Base-by-base conservation (phyloP, 2,888 invertebrate species). In the Drosophila mettleri region DNA sequence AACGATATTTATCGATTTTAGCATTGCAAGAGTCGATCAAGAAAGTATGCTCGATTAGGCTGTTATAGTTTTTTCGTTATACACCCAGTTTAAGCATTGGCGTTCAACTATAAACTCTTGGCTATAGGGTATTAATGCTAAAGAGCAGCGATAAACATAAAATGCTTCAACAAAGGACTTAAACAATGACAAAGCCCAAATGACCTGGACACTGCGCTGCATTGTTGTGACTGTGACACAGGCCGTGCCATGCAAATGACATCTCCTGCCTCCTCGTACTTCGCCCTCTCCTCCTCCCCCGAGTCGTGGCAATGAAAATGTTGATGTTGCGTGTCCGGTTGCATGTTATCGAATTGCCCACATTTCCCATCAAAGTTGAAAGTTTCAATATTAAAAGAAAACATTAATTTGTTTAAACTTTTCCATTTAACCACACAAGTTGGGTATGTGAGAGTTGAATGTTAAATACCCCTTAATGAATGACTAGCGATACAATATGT, bases 131-230 rank as follows among this genome's bases (percentile, higher is more conserved):
- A 39, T 39, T 39, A 20, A 39, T 31, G 12, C 31, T 18, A 14
- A 53, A 20, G 38, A 39, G 20, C 39, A 10, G 22, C 29, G 20
- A 41, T 41, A 60, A 53, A 36, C 33, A 54, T 7, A n/a, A 39
- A 43, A 39, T 53, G 24, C 51, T 31, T 39, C 55, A 41, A 20
- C 12, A 52, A 22, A 22, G 16, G 41, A 53, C 43, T 41, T 14
- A 48, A 46, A 48, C 31, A 48, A 55, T 34, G 34, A 57, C 48
- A 61, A 39, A 52, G 58, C 33, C 41, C 31, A 51, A 73, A 68
- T 64, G 52, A 39, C 64, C 39, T 12, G 49, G 24, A 34, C 38
- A 52, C 24, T 29, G 59, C 41, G 51, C 31, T 33, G 58, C 51
- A 31, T 24, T 52, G 38, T 36, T 48, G 38, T n/a, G 38, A 39